These are phyloP conservation scores for Bombus fervidus DNA, from an alignment of 1,140 invertebrate genomes.

Conservation along the genomic window DNA sequence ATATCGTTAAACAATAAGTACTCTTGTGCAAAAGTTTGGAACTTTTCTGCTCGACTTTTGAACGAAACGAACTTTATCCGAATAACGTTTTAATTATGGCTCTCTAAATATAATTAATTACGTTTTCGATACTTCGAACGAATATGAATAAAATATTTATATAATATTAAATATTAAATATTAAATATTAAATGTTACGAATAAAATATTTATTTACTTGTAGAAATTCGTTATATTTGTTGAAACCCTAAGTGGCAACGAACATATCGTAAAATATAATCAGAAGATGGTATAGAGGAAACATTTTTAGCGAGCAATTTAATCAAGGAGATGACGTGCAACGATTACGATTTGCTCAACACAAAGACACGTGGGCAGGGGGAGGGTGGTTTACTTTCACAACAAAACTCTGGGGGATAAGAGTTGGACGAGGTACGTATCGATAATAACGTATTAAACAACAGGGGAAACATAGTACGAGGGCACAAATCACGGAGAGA, in stretches of 20 bases:
- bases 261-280: not conserved
- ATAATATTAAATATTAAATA: too few relatives aligned
- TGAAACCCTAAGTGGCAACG: too few relatives aligned
- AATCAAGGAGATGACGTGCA: slow-evolving; percentile 6
- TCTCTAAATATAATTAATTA: too few relatives aligned
- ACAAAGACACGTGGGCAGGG: slow-evolving; percentile 18
- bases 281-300: not conserved
- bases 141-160: too few relatives aligned
- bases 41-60: not conserved
- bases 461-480: slow-evolving; percentile 2
- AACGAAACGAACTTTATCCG: not conserved
- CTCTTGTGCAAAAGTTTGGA: not conserved
- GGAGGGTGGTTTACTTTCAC: slow-evolving; percentile 15
- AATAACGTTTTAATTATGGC: not conserved
- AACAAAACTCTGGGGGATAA: not conserved
- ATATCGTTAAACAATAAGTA: not conserved
- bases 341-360: slow-evolving; percentile 2
- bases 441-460: slow-evolving; percentile 27
- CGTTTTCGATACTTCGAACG: not conserved
- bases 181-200: too few relatives aligned
- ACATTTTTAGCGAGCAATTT: slow-evolving; percentile 5
- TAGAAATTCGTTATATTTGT: too few relatives aligned
- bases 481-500: slow-evolving; percentile 16
- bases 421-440: not conserved
- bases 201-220: too few relatives aligned